Evolutionary conservation across 2,888 invertebrate species (phyloP).

Genomic region (Polia nebulosa): DNA sequence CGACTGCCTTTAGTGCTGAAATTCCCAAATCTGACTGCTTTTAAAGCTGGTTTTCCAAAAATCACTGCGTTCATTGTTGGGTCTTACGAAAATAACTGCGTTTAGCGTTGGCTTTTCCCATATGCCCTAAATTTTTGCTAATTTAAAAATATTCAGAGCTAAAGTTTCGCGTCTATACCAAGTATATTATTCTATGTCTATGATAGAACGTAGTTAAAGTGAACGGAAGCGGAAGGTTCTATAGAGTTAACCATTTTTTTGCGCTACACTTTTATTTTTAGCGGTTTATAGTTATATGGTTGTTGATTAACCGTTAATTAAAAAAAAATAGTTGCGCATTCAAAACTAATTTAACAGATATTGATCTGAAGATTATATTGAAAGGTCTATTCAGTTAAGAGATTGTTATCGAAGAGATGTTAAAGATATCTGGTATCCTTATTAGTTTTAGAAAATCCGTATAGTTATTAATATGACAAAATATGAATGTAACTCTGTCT

Average conservation of each 20-base stretch:
- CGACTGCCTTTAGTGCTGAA: too few relatives aligned
- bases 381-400: not conserved
- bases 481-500: not conserved
- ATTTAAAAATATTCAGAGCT: too few relatives aligned
- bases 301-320: not conserved
- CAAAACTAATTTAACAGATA: not conserved
- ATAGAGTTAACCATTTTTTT: conserved; percentile 13
- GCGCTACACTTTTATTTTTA: not conserved
- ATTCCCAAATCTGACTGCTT: too few relatives aligned
- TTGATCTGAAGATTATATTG: not conserved
- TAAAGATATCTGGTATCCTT: not conserved
- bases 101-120: too few relatives aligned
- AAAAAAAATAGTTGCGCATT: not conserved
- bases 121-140: not conserved
- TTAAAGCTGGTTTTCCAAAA: too few relatives aligned
- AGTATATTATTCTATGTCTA: not conserved
- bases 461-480: not conserved
- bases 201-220: conserved; percentile 1
- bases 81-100: too few relatives aligned
- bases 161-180: not conserved
- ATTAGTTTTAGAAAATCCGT: not conserved
- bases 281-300: not conserved
- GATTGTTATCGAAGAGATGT: not conserved
- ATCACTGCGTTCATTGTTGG: too few relatives aligned
- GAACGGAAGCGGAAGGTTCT: conserved; percentile 3